phyloP scores from a whole-genome alignment of 2,797 vertebrate species.

The Lacerta bilineata region DNA sequence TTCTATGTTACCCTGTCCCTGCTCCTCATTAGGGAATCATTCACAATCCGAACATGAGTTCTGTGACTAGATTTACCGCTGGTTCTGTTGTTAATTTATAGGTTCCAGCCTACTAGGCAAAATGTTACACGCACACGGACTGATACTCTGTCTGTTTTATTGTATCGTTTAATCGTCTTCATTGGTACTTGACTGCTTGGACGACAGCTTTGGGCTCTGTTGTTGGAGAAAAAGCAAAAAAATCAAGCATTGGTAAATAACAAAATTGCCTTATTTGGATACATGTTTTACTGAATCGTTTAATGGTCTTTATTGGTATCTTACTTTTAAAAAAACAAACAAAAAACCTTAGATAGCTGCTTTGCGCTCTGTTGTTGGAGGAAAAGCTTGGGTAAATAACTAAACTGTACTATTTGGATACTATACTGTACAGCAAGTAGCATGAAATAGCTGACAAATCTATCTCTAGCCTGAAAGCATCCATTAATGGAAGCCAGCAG shows the following conservation, averaged over 20 bases:
- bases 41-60: neutral
- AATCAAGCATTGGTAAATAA: neutral
- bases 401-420: neutral
- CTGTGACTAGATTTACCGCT: neutral
- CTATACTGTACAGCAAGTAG: neutral
- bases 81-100: neutral
- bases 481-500: neutral
- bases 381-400: neutral
- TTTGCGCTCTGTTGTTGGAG: neutral
- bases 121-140: neutral
- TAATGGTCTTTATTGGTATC: too few species aligned
- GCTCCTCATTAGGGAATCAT: neutral
- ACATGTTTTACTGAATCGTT: too few species aligned
- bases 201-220: neutral
- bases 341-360: too few species aligned
- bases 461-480: neutral
- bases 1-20: rapidly evolving
- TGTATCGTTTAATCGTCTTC: neutral
- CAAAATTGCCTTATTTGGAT: neutral
- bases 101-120: neutral
- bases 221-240: neutral
- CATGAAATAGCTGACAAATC: neutral
- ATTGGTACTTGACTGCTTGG: neutral
- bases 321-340: too few species aligned
- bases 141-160: neutral